phyloP scores from a whole-genome alignment of 2,888 invertebrate genomes.

The Helleia helle region DNA sequence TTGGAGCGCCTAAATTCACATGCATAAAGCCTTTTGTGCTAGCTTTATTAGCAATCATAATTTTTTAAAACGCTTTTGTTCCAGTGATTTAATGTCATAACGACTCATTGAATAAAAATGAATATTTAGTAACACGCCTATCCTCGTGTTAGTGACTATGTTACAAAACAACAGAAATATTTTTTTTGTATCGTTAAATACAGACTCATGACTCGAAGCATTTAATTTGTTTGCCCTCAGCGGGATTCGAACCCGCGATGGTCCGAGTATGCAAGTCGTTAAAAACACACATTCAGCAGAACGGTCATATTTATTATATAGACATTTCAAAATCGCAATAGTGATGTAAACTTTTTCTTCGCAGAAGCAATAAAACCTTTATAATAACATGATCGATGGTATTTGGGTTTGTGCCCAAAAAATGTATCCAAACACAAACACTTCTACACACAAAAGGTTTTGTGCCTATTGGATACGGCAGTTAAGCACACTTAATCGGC shows the following conservation, averaged over 20 bases:
- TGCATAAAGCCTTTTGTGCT: constrained; percentile 27
- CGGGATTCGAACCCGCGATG: too few species aligned
- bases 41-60: constrained; percentile 24
- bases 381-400: constrained; percentile 63
- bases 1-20: constrained; percentile 24
- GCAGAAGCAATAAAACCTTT: constrained; percentile 56
- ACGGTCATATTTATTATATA: too few species aligned
- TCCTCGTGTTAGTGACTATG: too few species aligned
- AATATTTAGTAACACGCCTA: too few species aligned
- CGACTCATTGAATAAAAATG: too few species aligned
- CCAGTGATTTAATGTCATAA: constrained; percentile 21
- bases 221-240: too few species aligned
- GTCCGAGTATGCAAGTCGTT: too few species aligned
- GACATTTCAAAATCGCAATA: constrained; percentile 48
- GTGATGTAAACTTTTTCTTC: constrained; percentile 47
- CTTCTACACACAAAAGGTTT: constrained; percentile 51
- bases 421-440: constrained; percentile 65
- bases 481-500: constrained; percentile 67
- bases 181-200: too few species aligned
- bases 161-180: too few species aligned
- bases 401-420: constrained; percentile 45
- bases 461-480: constrained; percentile 64
- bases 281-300: too few species aligned
- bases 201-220: too few species aligned
- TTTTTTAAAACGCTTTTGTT: constrained; percentile 23